Evolutionary conservation across 1,140 invertebrate genomes (phyloP).

Genomic region (Araneus ventricosus): DNA sequence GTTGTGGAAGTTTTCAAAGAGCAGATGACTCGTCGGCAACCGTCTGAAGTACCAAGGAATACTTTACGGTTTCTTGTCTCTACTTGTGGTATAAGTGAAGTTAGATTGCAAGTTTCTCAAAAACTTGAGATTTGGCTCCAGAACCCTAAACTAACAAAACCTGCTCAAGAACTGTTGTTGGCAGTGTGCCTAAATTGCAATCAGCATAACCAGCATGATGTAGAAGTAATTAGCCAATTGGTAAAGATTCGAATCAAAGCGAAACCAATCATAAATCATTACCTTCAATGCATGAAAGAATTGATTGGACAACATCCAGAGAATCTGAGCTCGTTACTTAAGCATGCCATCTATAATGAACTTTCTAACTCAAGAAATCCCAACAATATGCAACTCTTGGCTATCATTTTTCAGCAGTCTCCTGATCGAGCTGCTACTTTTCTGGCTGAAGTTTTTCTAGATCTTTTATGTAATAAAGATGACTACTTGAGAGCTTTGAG

Average conservation of each 20-base stretch:
- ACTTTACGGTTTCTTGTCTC: conserved; percentile 91
- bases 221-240: conserved; percentile 93
- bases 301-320: conserved; percentile 88
- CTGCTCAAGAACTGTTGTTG: conserved; percentile 95
- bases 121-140: conserved; percentile 96
- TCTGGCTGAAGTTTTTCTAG: conserved; percentile 84
- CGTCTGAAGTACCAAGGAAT: conserved; percentile 92
- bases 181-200: conserved; percentile 95
- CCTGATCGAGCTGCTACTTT: conserved; percentile 80
- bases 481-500: conserved; percentile 93
- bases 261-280: conserved; percentile 94
- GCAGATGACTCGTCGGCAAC: conserved; percentile 90
- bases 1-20: conserved; percentile 93
- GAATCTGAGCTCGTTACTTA: conserved; percentile 92
- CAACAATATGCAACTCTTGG: conserved; percentile 94
- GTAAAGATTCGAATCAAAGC: conserved; percentile 95
- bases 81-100: conserved; percentile 91
- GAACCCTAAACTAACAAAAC: conserved; percentile 93
- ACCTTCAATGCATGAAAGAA: conserved; percentile 91
- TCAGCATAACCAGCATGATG: conserved; percentile 88
- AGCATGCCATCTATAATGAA: conserved; percentile 97
- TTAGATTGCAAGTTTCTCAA: conserved; percentile 89
- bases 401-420: conserved; percentile 90
- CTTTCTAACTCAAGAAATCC: conserved; percentile 92
- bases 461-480: conserved; percentile 92